Evolutionary conservation across 2,113 vertebrate species (phyloP).

Genomic region (Gobiocypris rarus): DNA sequence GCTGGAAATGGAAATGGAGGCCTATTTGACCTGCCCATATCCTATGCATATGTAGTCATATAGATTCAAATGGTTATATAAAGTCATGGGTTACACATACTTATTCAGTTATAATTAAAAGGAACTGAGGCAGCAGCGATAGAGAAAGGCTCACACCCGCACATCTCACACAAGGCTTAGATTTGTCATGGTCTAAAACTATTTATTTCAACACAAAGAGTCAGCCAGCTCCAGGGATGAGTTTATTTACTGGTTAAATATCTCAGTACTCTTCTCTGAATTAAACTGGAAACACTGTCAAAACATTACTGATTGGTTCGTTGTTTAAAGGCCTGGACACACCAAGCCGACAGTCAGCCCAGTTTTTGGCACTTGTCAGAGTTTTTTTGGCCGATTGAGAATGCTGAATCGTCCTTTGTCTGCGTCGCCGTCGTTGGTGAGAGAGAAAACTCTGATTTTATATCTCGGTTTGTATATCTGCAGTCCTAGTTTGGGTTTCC

Average conservation of each 20-base stretch:
- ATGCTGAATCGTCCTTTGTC: too few relatives aligned
- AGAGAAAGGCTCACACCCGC: slow-evolving; percentile 43
- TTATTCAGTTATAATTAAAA: slow-evolving; percentile 63
- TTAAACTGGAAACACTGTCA: slow-evolving; percentile 38
- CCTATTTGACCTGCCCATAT: slow-evolving; percentile 57
- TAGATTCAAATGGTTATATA: too few relatives aligned
- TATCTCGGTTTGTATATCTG: too few relatives aligned
- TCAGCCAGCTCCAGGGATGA: slow-evolving; percentile 8
- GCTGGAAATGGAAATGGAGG: slow-evolving; percentile 32
- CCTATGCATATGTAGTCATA: too few relatives aligned
- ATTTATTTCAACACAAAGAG: slow-evolving; percentile 7
- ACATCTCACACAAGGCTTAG: slow-evolving; percentile 46
- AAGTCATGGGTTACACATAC: too few relatives aligned
- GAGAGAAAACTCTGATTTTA: too few relatives aligned
- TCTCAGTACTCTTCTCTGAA: slow-evolving; percentile 44
- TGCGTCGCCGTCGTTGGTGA: too few relatives aligned
- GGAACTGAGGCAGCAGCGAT: slow-evolving; percentile 10
- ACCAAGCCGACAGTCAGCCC: too few relatives aligned
- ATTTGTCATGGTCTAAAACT: slow-evolving; percentile 2
- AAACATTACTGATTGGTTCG: background rate
- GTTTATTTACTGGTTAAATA: slow-evolving; percentile 52
- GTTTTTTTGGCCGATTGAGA: too few relatives aligned
- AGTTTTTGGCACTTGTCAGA: too few relatives aligned
- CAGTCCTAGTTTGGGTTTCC: too few relatives aligned
- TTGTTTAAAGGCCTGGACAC: background rate